These are phyloP conservation scores for Coptotermes formosanus DNA, from an alignment of 1,140 invertebrate genomes.

Conservation along the genomic window DNA sequence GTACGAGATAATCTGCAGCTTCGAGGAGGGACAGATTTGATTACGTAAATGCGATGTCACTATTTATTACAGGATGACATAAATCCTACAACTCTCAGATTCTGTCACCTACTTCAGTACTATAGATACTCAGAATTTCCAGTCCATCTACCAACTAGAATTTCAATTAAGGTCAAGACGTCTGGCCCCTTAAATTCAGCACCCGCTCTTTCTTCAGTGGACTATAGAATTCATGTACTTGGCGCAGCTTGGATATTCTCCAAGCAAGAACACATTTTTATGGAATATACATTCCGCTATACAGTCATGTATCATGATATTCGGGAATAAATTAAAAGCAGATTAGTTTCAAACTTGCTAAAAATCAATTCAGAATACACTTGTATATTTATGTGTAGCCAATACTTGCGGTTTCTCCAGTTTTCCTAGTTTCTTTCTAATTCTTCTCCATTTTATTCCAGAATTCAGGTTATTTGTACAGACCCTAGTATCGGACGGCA, in stretches of 20 bases:
- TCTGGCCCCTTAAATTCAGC: not conserved
- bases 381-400: not conserved
- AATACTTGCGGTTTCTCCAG: not conserved
- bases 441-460: not conserved
- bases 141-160: not conserved
- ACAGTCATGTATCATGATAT: too few species aligned
- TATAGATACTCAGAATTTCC: not conserved
- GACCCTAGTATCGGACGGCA: not conserved
- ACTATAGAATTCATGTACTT: not conserved
- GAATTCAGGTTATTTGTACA: not conserved
- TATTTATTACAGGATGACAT: too few species aligned
- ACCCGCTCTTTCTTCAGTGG: not conserved
- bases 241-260: not conserved
- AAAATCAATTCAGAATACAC: too few species aligned
- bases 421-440: not conserved
- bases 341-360: too few species aligned
- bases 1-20: too few species aligned
- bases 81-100: too few species aligned
- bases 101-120: too few species aligned
- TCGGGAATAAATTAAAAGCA: too few species aligned
- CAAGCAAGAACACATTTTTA: not conserved
- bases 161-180: slow-evolving; percentile 12
- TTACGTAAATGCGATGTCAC: too few species aligned
- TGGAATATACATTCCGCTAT: too few species aligned
- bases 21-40: too few species aligned